Conservation (phyloP, 2,113 vertebrate genomes). For the Etheostoma spectabile region DNA sequence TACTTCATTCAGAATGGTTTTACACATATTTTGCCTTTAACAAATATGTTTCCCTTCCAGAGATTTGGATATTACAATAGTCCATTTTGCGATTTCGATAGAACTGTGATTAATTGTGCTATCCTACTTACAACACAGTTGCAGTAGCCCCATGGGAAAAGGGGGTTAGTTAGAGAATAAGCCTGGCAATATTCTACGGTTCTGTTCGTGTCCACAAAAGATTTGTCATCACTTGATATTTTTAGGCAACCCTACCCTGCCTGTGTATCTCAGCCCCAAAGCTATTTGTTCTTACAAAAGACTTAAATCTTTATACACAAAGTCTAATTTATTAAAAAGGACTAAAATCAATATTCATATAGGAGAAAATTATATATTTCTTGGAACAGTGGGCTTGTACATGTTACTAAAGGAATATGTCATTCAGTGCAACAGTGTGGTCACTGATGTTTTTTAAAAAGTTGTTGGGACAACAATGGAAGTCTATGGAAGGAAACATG, state of each 20-base stretch:
- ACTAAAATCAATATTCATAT: background rate
- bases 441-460: background rate
- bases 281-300: background rate
- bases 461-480: background rate
- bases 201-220: background rate
- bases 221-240: background rate
- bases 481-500: background rate
- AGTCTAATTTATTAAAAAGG: background rate
- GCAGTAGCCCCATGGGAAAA: background rate
- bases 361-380: background rate
- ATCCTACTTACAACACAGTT: background rate
- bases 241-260: background rate
- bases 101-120: no score
- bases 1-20: no score
- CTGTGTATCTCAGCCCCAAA: background rate
- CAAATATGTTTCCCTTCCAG: no score
- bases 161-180: background rate
- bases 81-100: no score
- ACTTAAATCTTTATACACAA: background rate
- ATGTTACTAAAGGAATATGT: background rate
- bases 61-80: no score
- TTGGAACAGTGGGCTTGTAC: background rate
- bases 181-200: background rate
- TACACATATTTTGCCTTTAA: no score
- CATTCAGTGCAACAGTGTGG: background rate